Conservation (phyloP, 2,113 vertebrate species). For the Empidonax alnorum region DNA sequence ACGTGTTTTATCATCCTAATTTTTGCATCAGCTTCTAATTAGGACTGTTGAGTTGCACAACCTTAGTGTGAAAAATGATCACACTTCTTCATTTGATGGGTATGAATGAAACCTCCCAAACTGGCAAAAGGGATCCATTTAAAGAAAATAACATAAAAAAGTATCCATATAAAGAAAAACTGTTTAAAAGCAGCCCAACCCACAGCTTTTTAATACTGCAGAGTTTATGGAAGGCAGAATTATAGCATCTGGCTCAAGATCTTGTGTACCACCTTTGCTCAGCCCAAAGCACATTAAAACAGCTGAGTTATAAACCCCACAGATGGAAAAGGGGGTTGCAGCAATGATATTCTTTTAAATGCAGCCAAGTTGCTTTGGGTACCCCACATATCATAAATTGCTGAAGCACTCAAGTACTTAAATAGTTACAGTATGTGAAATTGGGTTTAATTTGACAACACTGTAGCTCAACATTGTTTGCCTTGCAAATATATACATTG, state of each 20-base stretch:
- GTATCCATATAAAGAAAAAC: neutral
- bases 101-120: neutral
- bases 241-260: conserved; percentile 20
- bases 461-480: conserved; percentile 63
- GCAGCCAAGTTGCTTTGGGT: conserved; percentile 36
- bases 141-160: too few relatives aligned
- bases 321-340: conserved; percentile 36
- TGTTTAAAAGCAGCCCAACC: neutral
- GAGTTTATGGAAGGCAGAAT: neutral
- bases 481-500: conserved; percentile 62
- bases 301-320: conserved; percentile 40
- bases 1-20: neutral
- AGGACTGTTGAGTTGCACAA: neutral
- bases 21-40: neutral
- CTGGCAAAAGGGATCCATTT: neutral
- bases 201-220: neutral
- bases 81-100: neutral
- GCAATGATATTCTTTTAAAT: conserved; percentile 18
- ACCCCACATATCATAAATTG: conserved; percentile 32
- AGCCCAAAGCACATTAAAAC: conserved; percentile 43
- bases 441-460: conserved; percentile 49
- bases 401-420: conserved; percentile 50
- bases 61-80: neutral
- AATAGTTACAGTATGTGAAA: conserved; percentile 46
- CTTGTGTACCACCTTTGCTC: conserved; percentile 19